These are phyloP conservation scores for Byasa hedistus DNA, from an alignment of 2,888 invertebrate species.

Conservation along the genomic window DNA sequence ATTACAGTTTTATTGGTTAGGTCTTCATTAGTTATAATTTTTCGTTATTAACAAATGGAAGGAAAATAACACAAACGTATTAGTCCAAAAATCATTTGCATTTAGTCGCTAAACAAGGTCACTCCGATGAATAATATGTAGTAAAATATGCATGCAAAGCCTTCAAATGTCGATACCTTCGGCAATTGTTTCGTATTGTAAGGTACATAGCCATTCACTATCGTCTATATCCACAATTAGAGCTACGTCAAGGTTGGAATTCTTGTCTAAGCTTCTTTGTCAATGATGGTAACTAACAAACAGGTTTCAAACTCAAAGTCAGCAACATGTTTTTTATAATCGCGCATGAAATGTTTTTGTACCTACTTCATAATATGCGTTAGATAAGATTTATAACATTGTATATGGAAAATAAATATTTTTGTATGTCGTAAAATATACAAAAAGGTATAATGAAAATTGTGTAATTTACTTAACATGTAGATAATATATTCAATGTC, in stretches of 20 bases:
- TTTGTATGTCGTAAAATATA: too few species aligned
- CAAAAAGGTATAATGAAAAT: too few species aligned
- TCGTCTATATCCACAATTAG: constrained; percentile 51
- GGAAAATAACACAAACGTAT: not conserved
- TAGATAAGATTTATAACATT: not conserved
- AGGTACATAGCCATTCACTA: constrained; percentile 57
- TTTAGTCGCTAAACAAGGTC: constrained; percentile 24
- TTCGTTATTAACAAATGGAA: not conserved
- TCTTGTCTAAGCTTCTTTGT: constrained; percentile 37
- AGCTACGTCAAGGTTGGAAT: constrained; percentile 52
- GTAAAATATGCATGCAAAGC: constrained; percentile 42
- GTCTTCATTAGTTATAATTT: too few species aligned
- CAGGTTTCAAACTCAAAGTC: constrained; percentile 22
- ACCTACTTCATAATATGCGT: constrained; percentile 3
- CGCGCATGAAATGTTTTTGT: not conserved
- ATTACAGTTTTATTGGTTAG: too few species aligned
- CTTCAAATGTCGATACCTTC: constrained; percentile 44
- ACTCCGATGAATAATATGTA: constrained; percentile 4
- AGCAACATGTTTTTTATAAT: constrained; percentile 8
- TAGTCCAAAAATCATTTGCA: constrained; percentile 3
- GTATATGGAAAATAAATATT: not conserved
- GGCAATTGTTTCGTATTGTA: constrained; percentile 52
- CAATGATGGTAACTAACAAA: constrained; percentile 27
- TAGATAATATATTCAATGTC: not conserved
- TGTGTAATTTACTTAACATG: not conserved